Conservation (phyloP, 2,797 vertebrate species). For the Syngnathus acus region DNA sequence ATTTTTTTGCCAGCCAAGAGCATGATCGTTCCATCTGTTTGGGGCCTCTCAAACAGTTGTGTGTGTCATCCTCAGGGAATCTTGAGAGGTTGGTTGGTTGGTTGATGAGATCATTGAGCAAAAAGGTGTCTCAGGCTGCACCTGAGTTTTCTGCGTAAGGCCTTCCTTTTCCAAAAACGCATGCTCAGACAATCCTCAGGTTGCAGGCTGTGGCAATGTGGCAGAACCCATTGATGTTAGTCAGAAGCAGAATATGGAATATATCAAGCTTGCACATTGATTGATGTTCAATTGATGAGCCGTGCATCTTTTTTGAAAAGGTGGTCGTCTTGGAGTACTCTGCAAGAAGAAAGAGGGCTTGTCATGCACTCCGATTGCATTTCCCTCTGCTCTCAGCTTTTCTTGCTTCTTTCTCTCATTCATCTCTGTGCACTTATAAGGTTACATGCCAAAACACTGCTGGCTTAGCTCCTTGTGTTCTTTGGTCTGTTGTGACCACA, state of each 20-base stretch:
- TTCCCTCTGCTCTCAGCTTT: slow-evolving; percentile 3
- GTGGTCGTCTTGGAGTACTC: slow-evolving; percentile 10
- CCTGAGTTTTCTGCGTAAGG: slow-evolving; percentile 18
- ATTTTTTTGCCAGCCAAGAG: slow-evolving; percentile 27
- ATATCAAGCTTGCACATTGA: no score
- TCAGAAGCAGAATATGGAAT: no score
- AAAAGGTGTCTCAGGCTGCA: slow-evolving; percentile 26
- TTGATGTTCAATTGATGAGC: not conserved
- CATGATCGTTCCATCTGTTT: slow-evolving; percentile 41
- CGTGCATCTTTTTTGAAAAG: not conserved
- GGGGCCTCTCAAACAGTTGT: slow-evolving; percentile 26
- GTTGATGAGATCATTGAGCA: slow-evolving; percentile 16
- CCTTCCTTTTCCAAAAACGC: slow-evolving; percentile 1
- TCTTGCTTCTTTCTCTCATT: slow-evolving; percentile 2
- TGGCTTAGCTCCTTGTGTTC: slow-evolving; percentile 37
- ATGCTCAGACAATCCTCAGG: slow-evolving; percentile 2
- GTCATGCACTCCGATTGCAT: slow-evolving; percentile 27
- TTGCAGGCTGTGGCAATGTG: not conserved
- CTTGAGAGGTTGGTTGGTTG: slow-evolving; percentile 38
- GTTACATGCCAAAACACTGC: slow-evolving; percentile 45
- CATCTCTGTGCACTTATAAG: slow-evolving; percentile 47
- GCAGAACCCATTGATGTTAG: not conserved
- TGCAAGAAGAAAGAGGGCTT: slow-evolving; percentile 27
- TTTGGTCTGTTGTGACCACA: slow-evolving; percentile 49
- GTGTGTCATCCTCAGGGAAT: slow-evolving; percentile 49